phyloP scores from a whole-genome alignment of 2,888 invertebrate genomes.

The Griposia aprilina region DNA sequence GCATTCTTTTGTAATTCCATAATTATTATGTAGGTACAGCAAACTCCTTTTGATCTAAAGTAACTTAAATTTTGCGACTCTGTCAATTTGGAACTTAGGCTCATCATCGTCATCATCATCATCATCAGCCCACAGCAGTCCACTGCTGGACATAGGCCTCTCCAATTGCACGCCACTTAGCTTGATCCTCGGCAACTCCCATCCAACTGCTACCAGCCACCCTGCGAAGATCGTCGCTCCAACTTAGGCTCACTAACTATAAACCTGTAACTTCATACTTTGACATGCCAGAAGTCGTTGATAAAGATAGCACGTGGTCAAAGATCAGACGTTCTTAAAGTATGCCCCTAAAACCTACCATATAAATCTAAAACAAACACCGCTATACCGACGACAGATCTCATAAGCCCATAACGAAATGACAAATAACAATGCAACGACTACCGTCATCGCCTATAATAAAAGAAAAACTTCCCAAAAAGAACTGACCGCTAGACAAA shows the following conservation, averaged over 20 bases:
- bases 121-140: too few species aligned
- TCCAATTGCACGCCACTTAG: too few species aligned
- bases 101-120: too few species aligned
- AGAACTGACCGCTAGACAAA: constrained; percentile 78
- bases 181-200: too few species aligned
- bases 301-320: constrained; percentile 13
- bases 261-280: not conserved
- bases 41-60: not conserved
- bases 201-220: too few species aligned
- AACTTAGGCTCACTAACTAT: not conserved
- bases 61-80: not conserved
- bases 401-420: constrained; percentile 48
- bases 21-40: not conserved
- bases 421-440: constrained; percentile 67
- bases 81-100: not conserved
- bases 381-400: constrained; percentile 33
- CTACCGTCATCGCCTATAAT: constrained; percentile 67
- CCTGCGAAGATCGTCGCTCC: too few species aligned
- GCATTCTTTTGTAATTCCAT: too few species aligned
- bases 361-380: constrained; percentile 41
- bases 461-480: constrained; percentile 60
- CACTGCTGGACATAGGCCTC: too few species aligned
- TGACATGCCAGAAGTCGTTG: not conserved
- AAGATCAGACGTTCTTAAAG: constrained; percentile 22
- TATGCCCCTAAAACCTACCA: constrained; percentile 11